Evolutionary conservation across 2,888 invertebrate genomes (phyloP), one percentile per base, ranked within the genome.

Genomic region (Ferrisia virgata): DNA sequence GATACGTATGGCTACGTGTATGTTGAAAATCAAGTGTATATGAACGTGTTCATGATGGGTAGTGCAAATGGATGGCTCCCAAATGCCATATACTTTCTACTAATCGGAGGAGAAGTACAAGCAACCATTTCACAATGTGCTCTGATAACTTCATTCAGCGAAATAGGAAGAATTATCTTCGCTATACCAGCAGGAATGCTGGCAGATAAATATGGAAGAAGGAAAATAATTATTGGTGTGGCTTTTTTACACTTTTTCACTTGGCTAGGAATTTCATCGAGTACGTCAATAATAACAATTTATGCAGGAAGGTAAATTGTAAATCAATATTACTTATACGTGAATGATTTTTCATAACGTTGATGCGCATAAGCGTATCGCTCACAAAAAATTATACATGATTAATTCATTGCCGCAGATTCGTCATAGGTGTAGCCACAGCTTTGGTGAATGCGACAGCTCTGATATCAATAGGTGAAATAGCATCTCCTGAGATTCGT

Each of bases 401-500:
- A n/a, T n/a, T n/a, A n/a, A n/a, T n/a, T n/a, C n/a, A n/a, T n/a
- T n/a, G n/a, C n/a, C n/a, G n/a, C 25, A 79, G 79, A 47, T 43
- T 79, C 43, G 6, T 25, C 18, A 6, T 25, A 25, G 79, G 79
- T 6, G 31, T 43, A 6, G 13, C 79, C 1, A 28, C 25, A 1
- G 79, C 43, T 0, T n/a, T 79, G 25, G 13, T 25, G 6, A 79
- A 25, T 6, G 13, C 43, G 5, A 47, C 43, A 3, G 15, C 40
- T 3, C 6, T 47, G 8, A 47, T 43, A n/a, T 36, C 72, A n/a
- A 36, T 76, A 0, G 82, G 82, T n/a, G 82, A 82, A 31, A 69
- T 86, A 13, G 85, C 85, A 5, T 85, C 86, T 0, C 85, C 86
- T 22, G 85, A 85, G 33, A 84, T 86, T 13, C 86, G 86, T 31